Conservation (phyloP, 2,113 vertebrate genomes). For the Gorilla gorilla region DNA sequence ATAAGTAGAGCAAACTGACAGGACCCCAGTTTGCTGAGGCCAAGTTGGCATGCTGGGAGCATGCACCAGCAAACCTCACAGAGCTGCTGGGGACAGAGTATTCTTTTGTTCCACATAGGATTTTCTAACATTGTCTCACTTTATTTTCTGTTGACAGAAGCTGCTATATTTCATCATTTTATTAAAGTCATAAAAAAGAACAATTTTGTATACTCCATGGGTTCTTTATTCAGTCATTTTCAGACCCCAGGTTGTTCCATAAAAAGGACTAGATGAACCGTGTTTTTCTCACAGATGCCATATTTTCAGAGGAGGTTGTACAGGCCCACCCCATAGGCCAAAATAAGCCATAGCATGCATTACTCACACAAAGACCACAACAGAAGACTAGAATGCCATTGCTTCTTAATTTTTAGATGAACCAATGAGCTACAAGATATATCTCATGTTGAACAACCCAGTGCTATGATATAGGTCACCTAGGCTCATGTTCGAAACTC, state of each 20-base stretch:
- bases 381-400: not conserved
- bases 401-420: not conserved
- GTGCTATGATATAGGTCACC: not conserved
- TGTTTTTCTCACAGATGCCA: not conserved
- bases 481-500: not conserved
- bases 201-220: not conserved
- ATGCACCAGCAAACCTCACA: not conserved
- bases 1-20: not conserved
- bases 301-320: not conserved
- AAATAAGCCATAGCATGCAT: not conserved
- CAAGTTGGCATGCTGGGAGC: not conserved
- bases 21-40: not conserved
- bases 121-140: not conserved
- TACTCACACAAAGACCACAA: not conserved
- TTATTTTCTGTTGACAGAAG: slow-evolving; percentile 30
- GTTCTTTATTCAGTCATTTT: slow-evolving; percentile 35
- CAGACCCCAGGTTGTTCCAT: not conserved
- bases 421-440: not conserved
- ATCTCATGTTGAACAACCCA: not conserved
- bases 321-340: not conserved
- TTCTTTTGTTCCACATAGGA: not conserved
- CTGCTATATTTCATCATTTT: not conserved
- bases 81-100: not conserved
- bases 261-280: not conserved
- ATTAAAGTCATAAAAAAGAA: slow-evolving; percentile 19